phyloP scores from a whole-genome alignment of 2,888 invertebrate genomes.

The Trichopoda pennipes region DNA sequence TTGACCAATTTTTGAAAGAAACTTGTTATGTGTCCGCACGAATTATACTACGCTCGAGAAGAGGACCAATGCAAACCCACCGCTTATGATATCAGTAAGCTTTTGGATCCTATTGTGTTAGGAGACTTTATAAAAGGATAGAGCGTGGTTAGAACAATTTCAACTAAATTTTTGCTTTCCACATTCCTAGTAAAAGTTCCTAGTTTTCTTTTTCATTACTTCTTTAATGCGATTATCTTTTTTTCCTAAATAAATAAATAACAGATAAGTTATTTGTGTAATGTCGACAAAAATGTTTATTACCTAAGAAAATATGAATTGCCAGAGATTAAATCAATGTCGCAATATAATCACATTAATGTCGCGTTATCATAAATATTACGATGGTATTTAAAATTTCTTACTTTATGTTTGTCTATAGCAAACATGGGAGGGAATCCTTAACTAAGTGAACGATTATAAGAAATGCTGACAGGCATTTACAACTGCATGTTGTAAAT shows the following conservation, averaged over 20 bases:
- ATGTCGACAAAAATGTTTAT: background rate
- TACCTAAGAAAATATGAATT: conserved; percentile 18
- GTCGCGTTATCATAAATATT: conserved; percentile 46
- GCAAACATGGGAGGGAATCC: conserved; percentile 17
- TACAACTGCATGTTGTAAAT: conserved; percentile 33
- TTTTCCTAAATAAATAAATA: background rate
- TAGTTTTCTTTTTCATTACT: too few species aligned
- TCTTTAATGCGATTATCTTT: too few species aligned
- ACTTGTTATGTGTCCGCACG: too few species aligned
- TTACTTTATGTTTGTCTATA: background rate
- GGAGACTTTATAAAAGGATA: too few species aligned
- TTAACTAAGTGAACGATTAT: conserved; percentile 35
- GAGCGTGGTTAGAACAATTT: too few species aligned
- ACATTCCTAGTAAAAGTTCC: too few species aligned
- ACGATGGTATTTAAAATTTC: conserved; percentile 43
- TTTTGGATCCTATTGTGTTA: too few species aligned
- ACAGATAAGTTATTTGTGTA: background rate
- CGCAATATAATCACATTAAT: conserved; percentile 64
- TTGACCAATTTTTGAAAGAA: too few species aligned
- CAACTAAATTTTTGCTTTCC: too few species aligned
- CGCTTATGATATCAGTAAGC: too few species aligned
- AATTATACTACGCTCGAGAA: too few species aligned
- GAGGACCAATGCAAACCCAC: too few species aligned
- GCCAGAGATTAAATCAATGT: conserved; percentile 54
- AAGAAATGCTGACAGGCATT: conserved; percentile 45